These are phyloP conservation scores for Venustaconcha ellipsiformis DNA, from an alignment of 1,140 invertebrate species.

Conservation along the genomic window DNA sequence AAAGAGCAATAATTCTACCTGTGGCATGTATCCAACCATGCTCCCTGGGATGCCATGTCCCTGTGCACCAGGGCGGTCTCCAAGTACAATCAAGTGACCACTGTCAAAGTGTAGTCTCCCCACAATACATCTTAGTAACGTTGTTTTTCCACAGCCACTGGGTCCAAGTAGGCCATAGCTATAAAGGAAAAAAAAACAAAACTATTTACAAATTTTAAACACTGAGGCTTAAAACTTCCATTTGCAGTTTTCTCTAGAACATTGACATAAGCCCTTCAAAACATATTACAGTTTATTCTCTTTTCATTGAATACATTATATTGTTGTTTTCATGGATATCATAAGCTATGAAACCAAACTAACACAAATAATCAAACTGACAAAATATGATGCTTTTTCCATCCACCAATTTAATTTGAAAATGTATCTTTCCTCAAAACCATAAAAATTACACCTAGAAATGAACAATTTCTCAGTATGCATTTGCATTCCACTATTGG, in stretches of 20 bases:
- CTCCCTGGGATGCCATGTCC: conserved; percentile 66
- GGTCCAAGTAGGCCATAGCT: conserved; percentile 66
- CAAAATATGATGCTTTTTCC: not conserved
- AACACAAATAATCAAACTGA: not conserved
- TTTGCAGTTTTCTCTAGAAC: not conserved
- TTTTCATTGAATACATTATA: not conserved
- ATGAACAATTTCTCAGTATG: too few species aligned
- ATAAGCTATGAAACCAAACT: not conserved
- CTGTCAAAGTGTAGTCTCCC: conserved; percentile 59
- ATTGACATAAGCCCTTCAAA: not conserved
- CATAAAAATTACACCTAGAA: too few species aligned
- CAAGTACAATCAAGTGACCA: conserved; percentile 64
- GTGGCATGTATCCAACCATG: conserved; percentile 70
- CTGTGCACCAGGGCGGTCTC: conserved; percentile 58
- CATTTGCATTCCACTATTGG: too few species aligned
- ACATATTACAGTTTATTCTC: not conserved
- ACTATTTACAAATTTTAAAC: not conserved
- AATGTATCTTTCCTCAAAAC: too few species aligned
- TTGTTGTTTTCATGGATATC: not conserved
- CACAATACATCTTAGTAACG: conserved; percentile 66
- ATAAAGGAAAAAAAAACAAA: conserved; percentile 7
- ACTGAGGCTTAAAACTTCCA: not conserved
- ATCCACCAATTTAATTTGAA: too few species aligned
- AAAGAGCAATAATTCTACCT: conserved; percentile 39
- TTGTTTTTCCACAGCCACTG: conserved; percentile 69